Evolutionary conservation across 1,140 invertebrate species (phyloP), one percentile per base, ranked within the genome.

Genomic region (Pseudomyrmex concolor): DNA sequence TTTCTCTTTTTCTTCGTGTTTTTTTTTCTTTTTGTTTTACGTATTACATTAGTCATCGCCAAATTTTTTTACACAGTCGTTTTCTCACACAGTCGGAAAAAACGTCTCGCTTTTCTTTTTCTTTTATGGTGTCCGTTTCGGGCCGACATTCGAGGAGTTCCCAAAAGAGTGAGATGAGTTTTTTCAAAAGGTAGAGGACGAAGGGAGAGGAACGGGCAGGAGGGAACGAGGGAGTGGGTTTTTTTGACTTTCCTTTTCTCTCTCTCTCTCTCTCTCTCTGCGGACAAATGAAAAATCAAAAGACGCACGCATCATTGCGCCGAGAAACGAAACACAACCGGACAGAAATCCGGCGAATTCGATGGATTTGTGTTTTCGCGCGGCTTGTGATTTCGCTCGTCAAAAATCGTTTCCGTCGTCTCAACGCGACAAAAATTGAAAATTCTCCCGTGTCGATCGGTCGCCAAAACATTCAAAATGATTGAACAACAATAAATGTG

Each of bases 271-370:
- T 81, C 54, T 84, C 25, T 84, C 25, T 59, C 45, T 77, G 60
- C 43, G 86, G 86, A 87, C 87, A 85, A 83, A 85, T 87, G 82
- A 85, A 87, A 82, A 88, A 88, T 87, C 87, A 87, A 80, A 71
- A 87, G 81, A 89, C 87, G 82, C 84, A 74, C 45, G 51, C 19
- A 45, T 34, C 34, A 34, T 70, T 87, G 73, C 48, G 10, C 62
- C 81, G 25, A 17, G 50, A 17, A 87, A 74, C 45, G 68, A 78
- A 86, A 59, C 59, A 12, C 10, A 19, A 55, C 43, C 51, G 13
- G 17, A 77, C 60, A 19, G 34, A 8, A 13, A 76, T 60, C 17
- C 15, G 43, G 34, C 54, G 25, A 19, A 50, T 13, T 4, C 15
- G 19, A 17, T 34, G 55, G 34, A 34, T 34, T 34, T 50, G 64